These are phyloP conservation scores for Rhamnusium bicolor DNA, from an alignment of 2,888 invertebrate species.

Conservation along the genomic window DNA sequence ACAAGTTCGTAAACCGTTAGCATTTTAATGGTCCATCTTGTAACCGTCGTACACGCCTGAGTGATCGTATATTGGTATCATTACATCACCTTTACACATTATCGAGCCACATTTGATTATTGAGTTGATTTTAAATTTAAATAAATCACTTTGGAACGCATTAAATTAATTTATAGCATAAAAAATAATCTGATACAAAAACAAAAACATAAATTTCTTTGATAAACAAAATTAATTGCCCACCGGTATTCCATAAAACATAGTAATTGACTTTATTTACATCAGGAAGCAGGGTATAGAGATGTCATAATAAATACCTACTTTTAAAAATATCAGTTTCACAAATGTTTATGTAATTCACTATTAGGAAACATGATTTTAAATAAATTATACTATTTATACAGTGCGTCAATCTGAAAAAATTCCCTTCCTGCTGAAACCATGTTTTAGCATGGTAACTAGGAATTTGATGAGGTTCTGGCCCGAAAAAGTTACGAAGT, in stretches of 20 bases:
- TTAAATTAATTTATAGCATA: neutral
- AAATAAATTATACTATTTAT: neutral
- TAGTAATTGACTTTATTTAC: neutral
- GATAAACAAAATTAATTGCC: neutral
- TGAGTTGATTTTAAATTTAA: neutral
- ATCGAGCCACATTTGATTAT: neutral
- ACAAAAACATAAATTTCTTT: constrained; percentile 18
- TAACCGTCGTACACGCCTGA: neutral
- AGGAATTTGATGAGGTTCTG: no score
- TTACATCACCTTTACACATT: neutral
- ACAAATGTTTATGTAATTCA: neutral
- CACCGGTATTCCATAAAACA: neutral
- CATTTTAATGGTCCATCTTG: neutral
- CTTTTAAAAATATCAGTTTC: neutral
- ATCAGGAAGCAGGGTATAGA: neutral
- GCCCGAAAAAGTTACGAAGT: no score
- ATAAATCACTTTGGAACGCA: neutral
- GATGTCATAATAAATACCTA: neutral
- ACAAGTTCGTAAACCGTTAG: neutral
- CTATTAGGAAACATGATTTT: neutral
- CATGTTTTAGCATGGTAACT: no score
- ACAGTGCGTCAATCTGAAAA: no score
- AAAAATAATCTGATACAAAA: neutral
- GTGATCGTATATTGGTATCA: neutral
- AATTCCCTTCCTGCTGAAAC: no score